These are phyloP conservation scores for Clivina fossor DNA, from an alignment of 2,888 invertebrate species.

Conservation along the genomic window DNA sequence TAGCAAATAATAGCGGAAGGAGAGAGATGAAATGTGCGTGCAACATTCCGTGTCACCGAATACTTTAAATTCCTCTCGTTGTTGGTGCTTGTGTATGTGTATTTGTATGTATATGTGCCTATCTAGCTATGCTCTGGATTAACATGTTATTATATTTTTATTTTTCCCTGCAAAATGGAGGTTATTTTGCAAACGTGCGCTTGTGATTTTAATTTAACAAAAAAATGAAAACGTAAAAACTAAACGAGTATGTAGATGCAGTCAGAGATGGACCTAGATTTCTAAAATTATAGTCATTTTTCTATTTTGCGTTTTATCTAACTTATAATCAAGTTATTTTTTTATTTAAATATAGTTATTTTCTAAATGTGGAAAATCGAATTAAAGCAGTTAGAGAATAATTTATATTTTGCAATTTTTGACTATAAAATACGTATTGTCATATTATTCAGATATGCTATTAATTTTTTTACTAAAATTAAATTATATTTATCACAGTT, in stretches of 20 bases:
- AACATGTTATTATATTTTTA: conserved; percentile 26
- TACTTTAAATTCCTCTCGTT: conserved; percentile 30
- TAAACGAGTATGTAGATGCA: too few relatives aligned
- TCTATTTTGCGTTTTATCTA: background rate
- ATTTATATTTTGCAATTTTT: too few relatives aligned
- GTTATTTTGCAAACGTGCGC: conserved; percentile 16
- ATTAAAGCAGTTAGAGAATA: too few relatives aligned
- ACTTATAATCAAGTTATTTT: too few relatives aligned
- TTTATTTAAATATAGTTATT: too few relatives aligned
- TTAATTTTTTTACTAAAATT: too few relatives aligned
- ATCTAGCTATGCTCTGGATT: conserved; percentile 23
- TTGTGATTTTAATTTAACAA: conserved; percentile 11
- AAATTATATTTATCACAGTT: too few relatives aligned
- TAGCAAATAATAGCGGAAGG: background rate
- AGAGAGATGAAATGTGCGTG: conserved; percentile 17
- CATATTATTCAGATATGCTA: too few relatives aligned
- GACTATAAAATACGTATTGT: too few relatives aligned
- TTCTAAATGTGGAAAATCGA: too few relatives aligned
- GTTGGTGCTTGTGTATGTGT: too few relatives aligned
- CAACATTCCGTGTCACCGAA: conserved; percentile 18
- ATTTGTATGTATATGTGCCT: too few relatives aligned
- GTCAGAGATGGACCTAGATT: background rate
- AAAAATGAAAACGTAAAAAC: conserved; percentile 6
- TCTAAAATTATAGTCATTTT: background rate
- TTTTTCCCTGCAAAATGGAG: conserved; percentile 16